Conservation (phyloP, 2,113 vertebrate genomes). For the Fulica atra region DNA sequence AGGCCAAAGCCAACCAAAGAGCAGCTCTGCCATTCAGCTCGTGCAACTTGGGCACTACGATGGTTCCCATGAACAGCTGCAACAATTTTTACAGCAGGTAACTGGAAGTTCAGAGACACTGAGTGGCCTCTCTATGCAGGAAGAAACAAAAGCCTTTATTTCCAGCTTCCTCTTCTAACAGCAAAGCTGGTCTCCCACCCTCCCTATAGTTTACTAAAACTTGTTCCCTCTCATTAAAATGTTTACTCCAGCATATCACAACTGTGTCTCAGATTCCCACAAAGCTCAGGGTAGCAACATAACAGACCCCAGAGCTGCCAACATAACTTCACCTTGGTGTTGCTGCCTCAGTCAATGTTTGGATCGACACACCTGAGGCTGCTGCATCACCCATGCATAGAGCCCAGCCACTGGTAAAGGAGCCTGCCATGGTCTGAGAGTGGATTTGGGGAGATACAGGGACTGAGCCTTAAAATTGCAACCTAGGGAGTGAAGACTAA, state of each 20-base stretch:
- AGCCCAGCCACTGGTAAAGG: background rate
- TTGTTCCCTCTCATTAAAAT: background rate
- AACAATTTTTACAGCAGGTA: slow-evolving; percentile 34
- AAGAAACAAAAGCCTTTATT: slow-evolving; percentile 47
- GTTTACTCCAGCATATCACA: slow-evolving; percentile 28
- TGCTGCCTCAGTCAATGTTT: background rate
- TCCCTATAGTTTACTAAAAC: background rate
- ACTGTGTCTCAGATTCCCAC: background rate
- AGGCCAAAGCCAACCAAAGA: background rate
- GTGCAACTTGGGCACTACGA: background rate
- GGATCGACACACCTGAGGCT: background rate
- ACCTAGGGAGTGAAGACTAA: background rate
- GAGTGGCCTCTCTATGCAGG: background rate
- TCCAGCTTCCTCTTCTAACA: slow-evolving; percentile 10
- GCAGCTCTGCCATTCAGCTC: background rate
- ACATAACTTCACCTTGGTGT: background rate
- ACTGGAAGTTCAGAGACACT: slow-evolving; percentile 38
- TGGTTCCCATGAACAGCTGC: background rate
- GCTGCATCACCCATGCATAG: fast-evolving
- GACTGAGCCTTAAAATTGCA: background rate
- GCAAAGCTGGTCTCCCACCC: background rate
- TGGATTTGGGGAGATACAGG: background rate
- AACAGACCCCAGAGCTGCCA: background rate
- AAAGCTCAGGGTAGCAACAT: background rate
- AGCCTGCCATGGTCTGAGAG: background rate